Percentiles rank a stretch among this genome's conserved stretches.
Conservation (phyloP, 2,888 invertebrate genomes). For the Cephus runcator region DNA sequence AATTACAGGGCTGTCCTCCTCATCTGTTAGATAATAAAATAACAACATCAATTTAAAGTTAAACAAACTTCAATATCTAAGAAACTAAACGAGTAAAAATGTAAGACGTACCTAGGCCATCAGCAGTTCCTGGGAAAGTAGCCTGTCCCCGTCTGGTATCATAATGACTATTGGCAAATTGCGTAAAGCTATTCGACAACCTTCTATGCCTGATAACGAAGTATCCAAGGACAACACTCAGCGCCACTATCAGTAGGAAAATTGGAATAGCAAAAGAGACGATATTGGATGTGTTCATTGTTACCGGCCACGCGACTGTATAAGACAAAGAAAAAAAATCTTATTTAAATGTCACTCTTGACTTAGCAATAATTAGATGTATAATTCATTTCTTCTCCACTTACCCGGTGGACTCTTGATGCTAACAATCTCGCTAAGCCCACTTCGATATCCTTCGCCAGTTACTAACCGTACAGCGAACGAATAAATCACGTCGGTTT, state of each 20-base stretch:
- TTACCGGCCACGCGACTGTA: conserved; percentile 37
- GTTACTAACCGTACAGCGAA: conserved; percentile 75
- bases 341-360: not conserved
- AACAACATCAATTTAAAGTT: not conserved
- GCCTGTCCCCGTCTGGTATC: conserved; percentile 89
- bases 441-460: conserved; percentile 72
- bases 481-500: conserved; percentile 68
- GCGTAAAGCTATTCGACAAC: conserved; percentile 80
- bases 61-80: not conserved
- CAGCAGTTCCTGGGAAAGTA: conserved; percentile 77
- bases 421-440: conserved; percentile 71
- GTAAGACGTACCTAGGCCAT: conserved; percentile 73
- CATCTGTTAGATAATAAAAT: conserved; percentile 68
- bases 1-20: conserved; percentile 89
- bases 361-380: not conserved
- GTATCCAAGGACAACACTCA: conserved; percentile 72
- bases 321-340: not conserved
- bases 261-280: conserved; percentile 70
- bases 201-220: conserved; percentile 77
- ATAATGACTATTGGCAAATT: conserved; percentile 87
- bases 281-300: conserved; percentile 58
- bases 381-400: conserved; percentile 16
- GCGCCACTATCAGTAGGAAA: conserved; percentile 68
- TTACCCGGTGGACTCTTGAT: conserved; percentile 57
- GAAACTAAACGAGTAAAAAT: conserved; percentile 6